Evolutionary conservation across 1,140 invertebrate species (phyloP).

Genomic region (Ephestia elutella): DNA sequence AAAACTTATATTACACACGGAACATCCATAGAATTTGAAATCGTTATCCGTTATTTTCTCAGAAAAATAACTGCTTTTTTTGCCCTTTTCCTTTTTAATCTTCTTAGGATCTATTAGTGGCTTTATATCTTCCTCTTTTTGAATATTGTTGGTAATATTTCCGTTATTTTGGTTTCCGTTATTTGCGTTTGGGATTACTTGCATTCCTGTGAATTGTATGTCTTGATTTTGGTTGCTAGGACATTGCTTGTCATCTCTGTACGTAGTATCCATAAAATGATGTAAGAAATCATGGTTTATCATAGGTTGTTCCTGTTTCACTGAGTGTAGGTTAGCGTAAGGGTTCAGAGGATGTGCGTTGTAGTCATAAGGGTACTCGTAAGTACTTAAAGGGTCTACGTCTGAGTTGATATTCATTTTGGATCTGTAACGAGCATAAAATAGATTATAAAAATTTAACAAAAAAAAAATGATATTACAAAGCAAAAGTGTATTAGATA

Average conservation of each 20-base stretch:
- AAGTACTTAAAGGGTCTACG: conserved; percentile 27
- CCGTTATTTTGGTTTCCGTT: background rate
- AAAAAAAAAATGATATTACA: too few relatives aligned
- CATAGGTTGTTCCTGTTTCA: conserved; percentile 15
- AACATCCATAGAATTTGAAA: conserved; percentile 57
- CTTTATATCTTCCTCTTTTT: conserved; percentile 16
- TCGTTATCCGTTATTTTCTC: conserved; percentile 53
- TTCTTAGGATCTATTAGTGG: conserved; percentile 19
- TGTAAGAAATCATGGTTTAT: conserved; percentile 10
- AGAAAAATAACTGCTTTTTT: conserved; percentile 42
- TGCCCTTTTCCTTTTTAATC: conserved; percentile 32
- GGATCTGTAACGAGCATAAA: conserved; percentile 10
- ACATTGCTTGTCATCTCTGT: conserved; percentile 8
- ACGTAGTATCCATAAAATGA: conserved; percentile 5
- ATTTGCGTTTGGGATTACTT: background rate
- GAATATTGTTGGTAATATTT: background rate
- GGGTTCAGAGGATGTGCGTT: background rate
- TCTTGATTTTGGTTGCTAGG: conserved; percentile 8
- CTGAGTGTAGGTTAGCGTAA: conserved; percentile 13
- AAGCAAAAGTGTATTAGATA: too few relatives aligned
- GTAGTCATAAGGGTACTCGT: conserved; percentile 24
- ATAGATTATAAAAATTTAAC: background rate
- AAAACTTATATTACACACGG: conserved; percentile 57
- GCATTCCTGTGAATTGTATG: background rate
- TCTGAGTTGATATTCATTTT: conserved; percentile 22